Evolutionary conservation across 2,113 vertebrate species (phyloP), one percentile per base, ranked within the genome.

Genomic region (Hyla sarda): DNA sequence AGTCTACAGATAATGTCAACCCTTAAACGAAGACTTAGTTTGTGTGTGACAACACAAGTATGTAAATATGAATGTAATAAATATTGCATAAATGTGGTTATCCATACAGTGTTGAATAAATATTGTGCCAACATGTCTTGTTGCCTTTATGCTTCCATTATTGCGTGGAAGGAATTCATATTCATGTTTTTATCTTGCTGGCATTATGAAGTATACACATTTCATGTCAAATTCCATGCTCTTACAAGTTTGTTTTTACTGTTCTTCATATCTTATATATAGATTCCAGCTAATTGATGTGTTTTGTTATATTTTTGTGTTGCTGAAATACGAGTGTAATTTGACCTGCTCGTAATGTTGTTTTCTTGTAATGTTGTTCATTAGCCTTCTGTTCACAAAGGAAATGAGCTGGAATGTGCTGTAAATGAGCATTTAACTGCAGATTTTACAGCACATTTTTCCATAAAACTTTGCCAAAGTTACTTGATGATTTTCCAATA

Each of bases 351-450:
- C 48, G 16, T 48, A 56, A 78, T 86, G 58, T 34, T 83, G 10
- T 79, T 83, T 32, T 9, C 14, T n/a, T 87, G 86, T 83, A 88
- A 89, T 87, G 88, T 89, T 83, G 82, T 87, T 89, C 75, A 50
- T 84, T 88, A 34, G 62, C 84, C 85, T 90, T 45, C 80, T 90
- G 90, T 89, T 62, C 67, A 58, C 60, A 58, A 41, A 25, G 50
- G 56, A 91, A 89, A 88, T 86, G 88, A 88, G 89, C 78, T 0
- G 0, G 2, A 76, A 37, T 12, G 81, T 90, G 47, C 74, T 16
- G 81, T 89, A 82, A 84, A 77, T 85, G 34, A 81, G 76, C 84
- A 86, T 71, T 86, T 86, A 86, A 37, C 84, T 5, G n/a, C 76
- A 80, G 48, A 71, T 80, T 86, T 58, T 80, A 78, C 62, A 86